These are phyloP conservation scores for Typhlomys cinereus DNA, from an alignment of 2,113 vertebrate species.

Conservation along the genomic window DNA sequence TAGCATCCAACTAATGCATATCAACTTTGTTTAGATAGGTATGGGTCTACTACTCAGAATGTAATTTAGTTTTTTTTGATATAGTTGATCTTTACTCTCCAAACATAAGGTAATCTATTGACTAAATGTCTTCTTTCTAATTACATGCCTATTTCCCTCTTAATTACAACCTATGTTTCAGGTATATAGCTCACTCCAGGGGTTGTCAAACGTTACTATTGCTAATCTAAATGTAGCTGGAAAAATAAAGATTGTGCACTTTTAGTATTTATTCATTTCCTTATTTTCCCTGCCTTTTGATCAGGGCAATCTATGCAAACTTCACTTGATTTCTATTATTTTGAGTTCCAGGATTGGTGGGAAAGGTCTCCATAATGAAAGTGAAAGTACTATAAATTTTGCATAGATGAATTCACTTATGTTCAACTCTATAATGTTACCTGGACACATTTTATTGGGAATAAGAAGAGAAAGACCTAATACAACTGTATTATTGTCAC, in stretches of 20 bases:
- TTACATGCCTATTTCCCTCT: neutral
- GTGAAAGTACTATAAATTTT: constrained; percentile 12
- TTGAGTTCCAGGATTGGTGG: neutral
- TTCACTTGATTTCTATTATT: neutral
- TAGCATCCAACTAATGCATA: neutral
- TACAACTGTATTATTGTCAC: neutral
- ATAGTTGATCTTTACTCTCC: neutral
- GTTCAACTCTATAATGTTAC: neutral
- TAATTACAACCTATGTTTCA: constrained; percentile 9
- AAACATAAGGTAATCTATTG: neutral
- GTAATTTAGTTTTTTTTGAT: neutral
- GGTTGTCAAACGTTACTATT: neutral
- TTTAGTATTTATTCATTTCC: neutral
- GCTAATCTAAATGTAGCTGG: neutral
- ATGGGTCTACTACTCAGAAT: neutral
- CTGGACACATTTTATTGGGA: neutral
- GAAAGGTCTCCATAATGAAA: neutral
- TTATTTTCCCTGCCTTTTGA: constrained; percentile 15
- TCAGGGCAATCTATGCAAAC: neutral
- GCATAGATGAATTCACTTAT: neutral
- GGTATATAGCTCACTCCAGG: neutral
- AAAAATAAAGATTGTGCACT: neutral
- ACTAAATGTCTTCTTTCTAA: neutral
- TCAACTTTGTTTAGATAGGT: neutral
- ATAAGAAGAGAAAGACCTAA: neutral